Percentiles rank a stretch among this genome's conserved stretches.
Conservation (phyloP, 2,888 invertebrate genomes). For the Tipula helvola region DNA sequence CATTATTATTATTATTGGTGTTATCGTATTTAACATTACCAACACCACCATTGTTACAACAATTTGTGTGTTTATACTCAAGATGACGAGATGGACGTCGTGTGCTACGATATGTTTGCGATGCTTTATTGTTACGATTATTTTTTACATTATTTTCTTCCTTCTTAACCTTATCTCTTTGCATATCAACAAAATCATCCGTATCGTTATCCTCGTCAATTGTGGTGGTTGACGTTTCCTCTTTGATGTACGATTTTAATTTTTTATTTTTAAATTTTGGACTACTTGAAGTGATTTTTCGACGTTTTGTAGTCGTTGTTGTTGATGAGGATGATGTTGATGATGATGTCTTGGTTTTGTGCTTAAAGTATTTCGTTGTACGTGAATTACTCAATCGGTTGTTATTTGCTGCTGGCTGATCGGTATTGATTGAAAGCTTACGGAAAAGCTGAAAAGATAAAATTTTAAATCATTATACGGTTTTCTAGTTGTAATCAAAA, state of each 20-base stretch:
- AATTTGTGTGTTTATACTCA: neutral
- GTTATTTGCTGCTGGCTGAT: neutral
- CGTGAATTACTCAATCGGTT: neutral
- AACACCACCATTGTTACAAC: neutral
- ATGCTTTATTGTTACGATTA: neutral
- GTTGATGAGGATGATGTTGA: neutral
- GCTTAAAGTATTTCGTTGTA: conserved; percentile 5
- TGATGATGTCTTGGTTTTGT: neutral
- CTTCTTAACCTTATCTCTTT: neutral
- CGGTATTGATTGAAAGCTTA: conserved; percentile 6
- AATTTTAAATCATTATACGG: neutral
- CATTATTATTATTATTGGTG: neutral
- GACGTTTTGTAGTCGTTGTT: neutral
- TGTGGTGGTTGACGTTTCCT: neutral
- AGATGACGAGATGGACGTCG: neutral
- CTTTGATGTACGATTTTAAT: neutral
- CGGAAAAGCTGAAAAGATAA: neutral
- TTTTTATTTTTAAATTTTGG: neutral
- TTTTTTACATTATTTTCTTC: neutral
- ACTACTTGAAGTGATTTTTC: neutral
- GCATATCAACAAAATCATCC: neutral
- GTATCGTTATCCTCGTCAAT: neutral
- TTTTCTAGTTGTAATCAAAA: neutral
- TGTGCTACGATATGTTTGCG: neutral
- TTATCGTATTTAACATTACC: neutral